Conservation (phyloP, 2,888 invertebrate species). For the Zygaena filipendulae region DNA sequence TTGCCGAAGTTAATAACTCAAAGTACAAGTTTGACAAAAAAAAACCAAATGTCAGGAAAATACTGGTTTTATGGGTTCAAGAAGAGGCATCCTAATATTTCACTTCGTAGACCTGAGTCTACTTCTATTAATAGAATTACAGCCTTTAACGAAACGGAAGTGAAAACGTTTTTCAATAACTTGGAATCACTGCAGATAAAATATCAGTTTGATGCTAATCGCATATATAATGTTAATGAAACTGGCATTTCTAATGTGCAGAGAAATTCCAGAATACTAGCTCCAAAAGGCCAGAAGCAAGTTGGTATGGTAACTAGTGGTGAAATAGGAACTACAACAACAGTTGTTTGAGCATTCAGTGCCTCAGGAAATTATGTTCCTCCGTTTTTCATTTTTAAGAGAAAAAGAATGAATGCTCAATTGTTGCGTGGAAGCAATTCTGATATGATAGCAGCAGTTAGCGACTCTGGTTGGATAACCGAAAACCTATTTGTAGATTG, state of each 20-base stretch:
- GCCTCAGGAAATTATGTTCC: conserved; percentile 27
- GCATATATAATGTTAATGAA: too few relatives aligned
- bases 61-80: conserved; percentile 14
- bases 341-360: conserved; percentile 29
- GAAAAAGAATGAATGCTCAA: conserved; percentile 14
- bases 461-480: conserved; percentile 24
- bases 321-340: too few relatives aligned
- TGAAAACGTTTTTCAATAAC: conserved; percentile 14
- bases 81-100: conserved; percentile 9
- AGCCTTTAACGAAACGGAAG: conserved; percentile 17
- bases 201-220: conserved; percentile 12
- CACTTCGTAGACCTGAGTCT: conserved; percentile 13
- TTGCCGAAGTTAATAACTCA: conserved; percentile 17
- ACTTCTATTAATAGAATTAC: conserved; percentile 17
- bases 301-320: too few relatives aligned
- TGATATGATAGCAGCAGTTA: conserved; percentile 17
- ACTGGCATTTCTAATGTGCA: too few relatives aligned
- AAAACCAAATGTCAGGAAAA: conserved; percentile 17
- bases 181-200: conserved; percentile 10
- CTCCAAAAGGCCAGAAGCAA: too few relatives aligned
- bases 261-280: too few relatives aligned
- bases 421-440: conserved; percentile 18
- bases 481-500: conserved; percentile 22
- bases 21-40: conserved; percentile 17
- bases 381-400: conserved; percentile 29